Evolutionary conservation across 2,113 vertebrate genomes (phyloP).

Genomic region (Ivindomyrus marchei): DNA sequence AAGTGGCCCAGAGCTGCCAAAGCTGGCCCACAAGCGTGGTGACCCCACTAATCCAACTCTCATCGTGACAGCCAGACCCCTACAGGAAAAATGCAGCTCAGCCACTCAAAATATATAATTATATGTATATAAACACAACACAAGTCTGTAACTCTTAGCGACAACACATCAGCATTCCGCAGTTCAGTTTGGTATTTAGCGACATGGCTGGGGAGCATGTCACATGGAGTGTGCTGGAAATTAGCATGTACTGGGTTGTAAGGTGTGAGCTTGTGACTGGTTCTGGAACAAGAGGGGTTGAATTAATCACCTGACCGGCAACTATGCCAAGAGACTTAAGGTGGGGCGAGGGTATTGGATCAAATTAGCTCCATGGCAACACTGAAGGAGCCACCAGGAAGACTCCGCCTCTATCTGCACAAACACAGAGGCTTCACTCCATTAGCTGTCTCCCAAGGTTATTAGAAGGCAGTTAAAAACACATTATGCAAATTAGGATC

Average conservation of each 20-base stretch:
- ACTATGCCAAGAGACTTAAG: background rate
- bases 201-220: background rate
- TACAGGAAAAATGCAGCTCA: background rate
- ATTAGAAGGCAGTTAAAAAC: constrained; percentile 44
- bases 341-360: constrained; percentile 1
- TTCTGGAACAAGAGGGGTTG: background rate
- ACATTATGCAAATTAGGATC: constrained; percentile 45
- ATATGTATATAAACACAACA: background rate
- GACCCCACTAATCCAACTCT: background rate
- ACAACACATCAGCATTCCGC: background rate
- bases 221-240: background rate
- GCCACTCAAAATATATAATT: background rate
- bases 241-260: background rate
- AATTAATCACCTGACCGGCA: background rate
- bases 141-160: background rate
- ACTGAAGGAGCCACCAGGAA: background rate
- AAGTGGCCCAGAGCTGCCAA: background rate
- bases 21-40: background rate
- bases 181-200: background rate
- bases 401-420: constrained; percentile 18
- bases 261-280: background rate
- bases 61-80: background rate
- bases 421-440: constrained; percentile 32
- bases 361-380: constrained; percentile 17
- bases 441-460: constrained; percentile 42